Evolutionary conservation across 2,113 vertebrate species (phyloP).

Genomic region (Athene cunicularia): DNA sequence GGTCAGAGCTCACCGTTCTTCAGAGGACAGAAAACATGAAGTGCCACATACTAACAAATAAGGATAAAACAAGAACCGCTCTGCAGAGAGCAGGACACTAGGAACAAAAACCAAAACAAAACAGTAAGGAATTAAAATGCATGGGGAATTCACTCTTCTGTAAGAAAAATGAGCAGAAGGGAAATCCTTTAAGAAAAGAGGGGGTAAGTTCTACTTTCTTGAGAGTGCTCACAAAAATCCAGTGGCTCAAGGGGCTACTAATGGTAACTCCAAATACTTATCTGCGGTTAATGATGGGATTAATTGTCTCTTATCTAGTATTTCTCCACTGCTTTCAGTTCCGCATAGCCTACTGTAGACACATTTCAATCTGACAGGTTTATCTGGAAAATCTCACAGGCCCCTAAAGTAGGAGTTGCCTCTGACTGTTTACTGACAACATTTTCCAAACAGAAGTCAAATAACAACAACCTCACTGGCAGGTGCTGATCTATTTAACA

Average conservation of each 20-base stretch:
- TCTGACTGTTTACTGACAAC: not conserved
- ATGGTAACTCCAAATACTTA: not conserved
- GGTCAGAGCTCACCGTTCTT: not conserved
- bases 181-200: not conserved
- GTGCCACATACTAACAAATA: not conserved
- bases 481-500: not conserved
- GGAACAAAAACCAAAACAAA: not conserved
- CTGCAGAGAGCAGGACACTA: not conserved
- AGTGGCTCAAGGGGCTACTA: not conserved
- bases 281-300: not conserved
- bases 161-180: not conserved
- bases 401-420: not conserved
- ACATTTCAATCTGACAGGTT: not conserved
- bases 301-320: not conserved
- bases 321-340: not conserved
- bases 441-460: slow-evolving; percentile 3
- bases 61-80: not conserved
- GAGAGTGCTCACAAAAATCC: not conserved
- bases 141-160: not conserved
- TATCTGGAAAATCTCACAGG: not conserved
- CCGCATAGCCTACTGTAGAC: not conserved
- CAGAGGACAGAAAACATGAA: not conserved
- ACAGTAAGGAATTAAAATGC: not conserved
- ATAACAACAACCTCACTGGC: not conserved
- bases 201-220: not conserved